Evolutionary conservation across 1,140 invertebrate species (phyloP), one percentile per base, ranked within the genome.

Genomic region (Periplaneta americana): DNA sequence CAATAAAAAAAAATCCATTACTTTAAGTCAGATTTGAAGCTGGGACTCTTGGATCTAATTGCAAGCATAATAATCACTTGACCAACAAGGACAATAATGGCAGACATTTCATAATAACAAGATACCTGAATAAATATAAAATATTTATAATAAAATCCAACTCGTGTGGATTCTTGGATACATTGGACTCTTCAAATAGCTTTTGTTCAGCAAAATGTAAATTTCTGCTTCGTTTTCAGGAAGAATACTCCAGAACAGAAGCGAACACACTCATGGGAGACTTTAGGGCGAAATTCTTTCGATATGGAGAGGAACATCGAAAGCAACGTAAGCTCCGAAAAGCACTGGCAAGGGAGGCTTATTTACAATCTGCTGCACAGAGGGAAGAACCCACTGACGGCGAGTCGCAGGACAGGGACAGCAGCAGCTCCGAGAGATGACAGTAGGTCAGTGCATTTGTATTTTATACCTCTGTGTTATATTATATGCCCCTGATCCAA

Each of bases 221-320:
- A n/a, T n/a, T n/a, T n/a, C n/a, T n/a, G n/a, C 28, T 22, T 36
- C n/a, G 18, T 78, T 80, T 80, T 17, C 22, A 80, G 80, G 74
- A 75, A 34, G 17, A 28, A 32, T 66, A 80, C 34, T 35, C n/a
- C 10, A 11, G 37, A 31, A 3, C 34, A 28, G 34, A n/a, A 32
- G 66, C 37, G n/a, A 66, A 80, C 17, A 2, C 34, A 22, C 74
- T 66, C 13, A 37, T 66, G 34, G 74, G 28, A 34, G 80, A 80
- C n/a, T 80, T 80, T 28, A 57, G 80, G 13, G 66, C 57, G 9
- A 80, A 80, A 17, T 80, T 80, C 37, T 80, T 80, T 15, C 66
- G 34, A 17, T 80, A 80, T 37, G 80, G 80, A 34, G 79, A 80
- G 37, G 66, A 80, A 34, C 48, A 74, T 17, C 22, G 80, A 31